Conservation (phyloP, 1,140 invertebrate species). For the Vanessa atalanta region DNA sequence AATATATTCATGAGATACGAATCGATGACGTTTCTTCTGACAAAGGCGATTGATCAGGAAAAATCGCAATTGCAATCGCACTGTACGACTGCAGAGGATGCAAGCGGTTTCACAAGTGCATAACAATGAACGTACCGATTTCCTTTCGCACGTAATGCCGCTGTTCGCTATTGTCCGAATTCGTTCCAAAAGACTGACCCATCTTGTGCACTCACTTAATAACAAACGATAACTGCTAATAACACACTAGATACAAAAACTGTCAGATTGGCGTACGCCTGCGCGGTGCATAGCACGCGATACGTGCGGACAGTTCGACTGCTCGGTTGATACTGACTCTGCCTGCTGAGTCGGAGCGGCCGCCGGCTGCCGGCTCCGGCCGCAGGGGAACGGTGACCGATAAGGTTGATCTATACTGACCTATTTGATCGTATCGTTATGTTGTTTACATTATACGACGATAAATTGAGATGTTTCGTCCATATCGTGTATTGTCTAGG, state of each 20-base stretch:
- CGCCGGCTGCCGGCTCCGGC: slow-evolving; percentile 10
- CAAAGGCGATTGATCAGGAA: not conserved
- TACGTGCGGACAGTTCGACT: slow-evolving; percentile 47
- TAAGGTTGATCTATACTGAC: slow-evolving; percentile 51
- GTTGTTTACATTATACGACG: slow-evolving; percentile 38
- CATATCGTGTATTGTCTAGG: slow-evolving; percentile 28
- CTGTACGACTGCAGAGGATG: not conserved
- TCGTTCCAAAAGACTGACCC: slow-evolving; percentile 72
- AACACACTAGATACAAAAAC: slow-evolving; percentile 17
- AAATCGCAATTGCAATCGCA: slow-evolving; percentile 10
- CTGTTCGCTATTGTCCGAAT: slow-evolving; percentile 64
- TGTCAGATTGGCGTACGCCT: slow-evolving; percentile 41
- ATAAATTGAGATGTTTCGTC: slow-evolving; percentile 22
- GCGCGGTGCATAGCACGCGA: slow-evolving; percentile 45
- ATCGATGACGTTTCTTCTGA: not conserved
- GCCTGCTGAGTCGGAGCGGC: slow-evolving; percentile 24
- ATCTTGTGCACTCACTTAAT: slow-evolving; percentile 48
- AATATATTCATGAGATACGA: not conserved
- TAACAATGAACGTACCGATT: slow-evolving; percentile 54
- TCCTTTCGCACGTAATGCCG: slow-evolving; percentile 68
- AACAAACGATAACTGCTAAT: slow-evolving; percentile 56
- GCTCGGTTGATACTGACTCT: slow-evolving; percentile 47
- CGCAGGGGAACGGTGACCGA: slow-evolving; percentile 52
- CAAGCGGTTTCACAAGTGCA: slow-evolving; percentile 15
- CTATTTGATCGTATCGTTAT: slow-evolving; percentile 39